Conservation (phyloP, 2,113 vertebrate species). For the Taxidea taxus region DNA sequence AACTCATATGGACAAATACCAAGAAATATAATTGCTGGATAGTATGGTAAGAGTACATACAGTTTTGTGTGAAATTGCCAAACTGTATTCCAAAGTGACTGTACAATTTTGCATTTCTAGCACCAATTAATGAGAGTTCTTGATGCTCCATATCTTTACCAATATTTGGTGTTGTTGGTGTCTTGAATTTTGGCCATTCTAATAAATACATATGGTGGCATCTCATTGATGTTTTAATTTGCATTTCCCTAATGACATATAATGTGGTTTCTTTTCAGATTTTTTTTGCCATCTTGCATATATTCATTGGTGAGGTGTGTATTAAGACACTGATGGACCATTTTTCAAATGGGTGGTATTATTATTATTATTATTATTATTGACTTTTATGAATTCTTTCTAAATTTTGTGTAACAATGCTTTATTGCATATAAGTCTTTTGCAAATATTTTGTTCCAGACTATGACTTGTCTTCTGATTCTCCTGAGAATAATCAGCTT, state of each 20-base stretch:
- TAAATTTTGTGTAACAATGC: not conserved
- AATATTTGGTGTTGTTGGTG: not conserved
- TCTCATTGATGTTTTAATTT: not conserved
- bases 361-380: not conserved
- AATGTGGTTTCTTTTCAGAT: not conserved
- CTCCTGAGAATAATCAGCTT: not conserved
- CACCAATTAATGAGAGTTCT: not conserved
- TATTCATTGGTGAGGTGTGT: not conserved
- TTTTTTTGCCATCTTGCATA: not conserved
- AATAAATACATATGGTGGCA: not conserved
- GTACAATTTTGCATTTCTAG: not conserved
- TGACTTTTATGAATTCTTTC: not conserved
- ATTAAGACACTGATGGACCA: not conserved
- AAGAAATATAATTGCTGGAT: not conserved
- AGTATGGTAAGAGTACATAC: not conserved
- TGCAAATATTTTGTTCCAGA: not conserved
- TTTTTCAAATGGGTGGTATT: not conserved
- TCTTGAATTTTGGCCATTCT: not conserved
- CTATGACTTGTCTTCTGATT: not conserved
- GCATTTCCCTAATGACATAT: not conserved
- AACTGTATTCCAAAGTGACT: not conserved
- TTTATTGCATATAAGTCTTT: not conserved
- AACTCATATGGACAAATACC: not conserved
- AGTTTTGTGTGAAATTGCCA: not conserved
- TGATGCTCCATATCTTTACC: not conserved